Percentiles rank a stretch among this genome's conserved stretches.
phyloP scores from a whole-genome alignment of 2,888 invertebrate genomes.

The Athalia rosae region DNA sequence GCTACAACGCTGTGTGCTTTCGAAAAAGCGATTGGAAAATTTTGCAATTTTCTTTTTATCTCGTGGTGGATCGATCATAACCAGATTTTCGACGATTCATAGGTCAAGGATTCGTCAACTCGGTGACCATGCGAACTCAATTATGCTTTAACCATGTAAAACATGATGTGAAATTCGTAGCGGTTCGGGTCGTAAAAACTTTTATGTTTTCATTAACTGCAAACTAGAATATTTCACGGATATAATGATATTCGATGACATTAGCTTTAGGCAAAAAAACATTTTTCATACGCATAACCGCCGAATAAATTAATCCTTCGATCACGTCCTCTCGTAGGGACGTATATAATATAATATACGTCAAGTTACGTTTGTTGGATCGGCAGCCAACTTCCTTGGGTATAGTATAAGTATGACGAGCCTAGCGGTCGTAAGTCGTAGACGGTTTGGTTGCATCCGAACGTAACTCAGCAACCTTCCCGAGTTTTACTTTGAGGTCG shows the following conservation, averaged over 20 bases:
- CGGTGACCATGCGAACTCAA: background rate
- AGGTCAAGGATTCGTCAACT: background rate
- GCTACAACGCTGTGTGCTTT: too few species aligned
- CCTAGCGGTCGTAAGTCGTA: slow-evolving; percentile 7
- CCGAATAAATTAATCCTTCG: slow-evolving; percentile 18
- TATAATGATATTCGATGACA: slow-evolving; percentile 7
- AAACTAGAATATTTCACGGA: background rate
- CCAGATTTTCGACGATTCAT: background rate
- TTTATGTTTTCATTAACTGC: background rate
- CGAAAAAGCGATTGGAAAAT: too few species aligned
- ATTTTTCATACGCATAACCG: background rate
- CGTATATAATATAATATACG: too few species aligned
- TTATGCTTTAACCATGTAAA: background rate
- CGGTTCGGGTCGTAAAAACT: background rate
- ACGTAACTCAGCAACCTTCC: slow-evolving; percentile 41
- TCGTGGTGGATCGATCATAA: background rate
- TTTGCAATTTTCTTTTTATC: too few species aligned
- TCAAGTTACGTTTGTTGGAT: background rate
- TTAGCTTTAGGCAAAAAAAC: background rate
- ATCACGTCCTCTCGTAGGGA: slow-evolving; percentile 14
- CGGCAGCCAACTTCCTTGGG: slow-evolving; percentile 29
- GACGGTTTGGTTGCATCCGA: slow-evolving; percentile 42
- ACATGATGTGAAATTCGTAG: background rate
- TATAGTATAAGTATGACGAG: slow-evolving; percentile 6
- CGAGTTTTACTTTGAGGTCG: slow-evolving; percentile 50